Base-by-base conservation (phyloP, 1,140 invertebrate species). In the Cyphomyrmex costatus region DNA sequence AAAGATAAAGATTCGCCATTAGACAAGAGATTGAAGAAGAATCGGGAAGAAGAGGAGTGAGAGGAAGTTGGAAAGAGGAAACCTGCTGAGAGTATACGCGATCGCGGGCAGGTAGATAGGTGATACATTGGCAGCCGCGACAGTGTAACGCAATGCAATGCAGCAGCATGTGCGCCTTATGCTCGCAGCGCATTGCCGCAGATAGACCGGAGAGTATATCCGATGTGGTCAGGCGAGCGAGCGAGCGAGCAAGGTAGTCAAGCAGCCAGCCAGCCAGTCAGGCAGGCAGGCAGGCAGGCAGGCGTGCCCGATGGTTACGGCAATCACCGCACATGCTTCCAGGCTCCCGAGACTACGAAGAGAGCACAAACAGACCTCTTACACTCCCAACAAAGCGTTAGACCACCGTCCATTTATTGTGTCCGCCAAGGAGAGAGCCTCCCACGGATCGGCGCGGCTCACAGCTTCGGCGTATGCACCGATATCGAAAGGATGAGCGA, bases 271-370 rank as follows among this genome's bases (percentile, higher is more conserved):
- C 36, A n/a, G n/a, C n/a, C n/a, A n/a, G n/a, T n/a, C 74, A 71
- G 60, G 27, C 80, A 71, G 68, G 51, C 78, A 90, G 87, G 71
- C 78, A 90, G 87, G 71, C 86, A 85, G 85, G 90, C 91, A 93
- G 92, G 92, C 92, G 92, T 93, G 91, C 92, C 92, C 91, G 88
- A 92, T 92, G 91, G 91, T 92, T 92, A 92, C 92, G 90, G 92
- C 92, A 93, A 92, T 93, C 92, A 92, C 91, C 88, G 89, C 91
- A 92, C 92, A 93, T 92, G 92, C 91, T 92, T 88, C 92, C 91
- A 93, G 89, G 90, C 88, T 89, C 74, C 90, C 87, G 88, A 83
- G 79, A 89, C 84, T 85, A 84, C 82, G 79, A 86, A 66, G 56
- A 74, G 86, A 86, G 87, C 92, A 86, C 91, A 92, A 91, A 91